Evolutionary conservation across 2,888 invertebrate species (phyloP).

Genomic region (Pinctada fucata): DNA sequence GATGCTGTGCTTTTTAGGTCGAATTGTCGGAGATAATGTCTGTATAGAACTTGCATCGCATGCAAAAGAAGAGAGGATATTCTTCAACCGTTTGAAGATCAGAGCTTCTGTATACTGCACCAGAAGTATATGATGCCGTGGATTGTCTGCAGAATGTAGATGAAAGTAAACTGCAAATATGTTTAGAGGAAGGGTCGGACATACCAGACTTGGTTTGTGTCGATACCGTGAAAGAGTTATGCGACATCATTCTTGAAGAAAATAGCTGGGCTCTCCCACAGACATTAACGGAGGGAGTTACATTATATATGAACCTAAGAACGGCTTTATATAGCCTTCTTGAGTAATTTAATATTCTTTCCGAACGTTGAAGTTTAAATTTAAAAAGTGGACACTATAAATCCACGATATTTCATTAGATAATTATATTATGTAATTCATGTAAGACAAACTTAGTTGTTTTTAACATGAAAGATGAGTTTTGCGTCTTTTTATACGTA

Average conservation of each 20-base stretch:
- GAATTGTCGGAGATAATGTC: not conserved
- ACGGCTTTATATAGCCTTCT: not conserved
- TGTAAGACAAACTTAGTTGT: too few species aligned
- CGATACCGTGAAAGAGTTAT: constrained; percentile 4
- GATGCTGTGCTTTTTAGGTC: not conserved
- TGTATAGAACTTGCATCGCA: not conserved
- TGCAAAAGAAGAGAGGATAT: not conserved
- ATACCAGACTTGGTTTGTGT: constrained; percentile 2
- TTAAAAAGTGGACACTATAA: too few species aligned
- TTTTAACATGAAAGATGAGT: too few species aligned
- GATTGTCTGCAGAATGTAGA: not conserved
- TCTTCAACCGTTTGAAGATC: not conserved
- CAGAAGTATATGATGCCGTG: not conserved
- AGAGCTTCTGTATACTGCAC: not conserved
- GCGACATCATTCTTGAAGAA: not conserved
- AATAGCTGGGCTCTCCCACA: not conserved
- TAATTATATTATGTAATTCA: too few species aligned
- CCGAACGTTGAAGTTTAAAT: too few species aligned
- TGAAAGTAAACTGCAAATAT: not conserved
- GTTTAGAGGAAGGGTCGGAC: not conserved
- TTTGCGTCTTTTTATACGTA: too few species aligned
- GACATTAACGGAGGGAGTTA: not conserved
- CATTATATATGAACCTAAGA: constrained; percentile 5
- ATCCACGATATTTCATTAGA: too few species aligned
- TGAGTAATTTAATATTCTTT: too few species aligned